Evolutionary conservation across 2,888 invertebrate genomes (phyloP).

Genomic region (Drosophila lutescens): DNA sequence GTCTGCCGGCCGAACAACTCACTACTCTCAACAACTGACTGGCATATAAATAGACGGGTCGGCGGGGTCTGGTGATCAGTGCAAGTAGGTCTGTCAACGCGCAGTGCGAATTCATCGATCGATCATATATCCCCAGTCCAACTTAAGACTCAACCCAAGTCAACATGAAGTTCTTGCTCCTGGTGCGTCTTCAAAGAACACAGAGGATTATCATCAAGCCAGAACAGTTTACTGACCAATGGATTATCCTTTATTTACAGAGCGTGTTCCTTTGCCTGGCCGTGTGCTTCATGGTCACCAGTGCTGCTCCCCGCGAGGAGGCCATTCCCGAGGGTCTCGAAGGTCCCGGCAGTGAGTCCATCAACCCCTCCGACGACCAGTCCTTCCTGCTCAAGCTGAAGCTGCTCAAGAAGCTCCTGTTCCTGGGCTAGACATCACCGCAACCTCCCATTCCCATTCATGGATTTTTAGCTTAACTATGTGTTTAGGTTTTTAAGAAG

Average conservation of each 20-base stretch:
- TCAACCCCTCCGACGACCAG: slow-evolving; percentile 76
- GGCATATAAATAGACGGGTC: slow-evolving; percentile 72
- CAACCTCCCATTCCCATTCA: not conserved
- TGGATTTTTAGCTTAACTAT: slow-evolving; percentile 48
- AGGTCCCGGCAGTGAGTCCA: slow-evolving; percentile 70
- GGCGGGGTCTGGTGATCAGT: slow-evolving; percentile 73
- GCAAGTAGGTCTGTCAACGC: slow-evolving; percentile 65
- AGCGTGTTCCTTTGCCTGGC: slow-evolving; percentile 74
- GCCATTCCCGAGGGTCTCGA: slow-evolving; percentile 80
- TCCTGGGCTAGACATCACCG: slow-evolving; percentile 67
- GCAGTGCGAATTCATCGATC: slow-evolving; percentile 60
- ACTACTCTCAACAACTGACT: slow-evolving; percentile 16
- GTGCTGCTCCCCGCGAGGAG: slow-evolving; percentile 79
- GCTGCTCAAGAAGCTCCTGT: slow-evolving; percentile 78
- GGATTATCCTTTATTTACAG: slow-evolving; percentile 58
- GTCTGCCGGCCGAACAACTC: slow-evolving; percentile 29
- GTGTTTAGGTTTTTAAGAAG: slow-evolving; percentile 49
- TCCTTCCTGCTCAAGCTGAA: slow-evolving; percentile 76
- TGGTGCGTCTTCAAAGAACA: slow-evolving; percentile 66
- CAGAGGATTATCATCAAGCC: slow-evolving; percentile 22
- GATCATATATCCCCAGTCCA: slow-evolving; percentile 40
- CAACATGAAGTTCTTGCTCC: slow-evolving; percentile 79
- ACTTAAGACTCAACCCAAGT: slow-evolving; percentile 15
- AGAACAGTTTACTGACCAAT: slow-evolving; percentile 21
- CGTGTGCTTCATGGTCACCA: slow-evolving; percentile 66